Conservation (phyloP, 2,113 vertebrate genomes). For the Orcinus orca region DNA sequence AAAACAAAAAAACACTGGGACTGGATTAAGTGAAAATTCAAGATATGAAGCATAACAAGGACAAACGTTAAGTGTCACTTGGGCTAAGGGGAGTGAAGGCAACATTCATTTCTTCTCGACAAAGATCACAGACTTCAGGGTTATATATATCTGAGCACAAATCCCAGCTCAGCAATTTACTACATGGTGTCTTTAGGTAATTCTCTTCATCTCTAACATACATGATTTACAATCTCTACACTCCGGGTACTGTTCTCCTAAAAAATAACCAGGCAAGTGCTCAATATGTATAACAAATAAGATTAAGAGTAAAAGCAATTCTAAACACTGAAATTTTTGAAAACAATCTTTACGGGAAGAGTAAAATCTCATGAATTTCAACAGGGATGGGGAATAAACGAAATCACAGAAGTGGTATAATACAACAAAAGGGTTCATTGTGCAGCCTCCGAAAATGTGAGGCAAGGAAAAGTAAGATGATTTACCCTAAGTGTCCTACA, state of each 20-base stretch:
- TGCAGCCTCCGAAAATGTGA: not conserved
- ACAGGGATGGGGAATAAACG: not conserved
- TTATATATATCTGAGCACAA: not conserved
- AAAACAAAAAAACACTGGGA: not conserved
- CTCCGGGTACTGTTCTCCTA: not conserved
- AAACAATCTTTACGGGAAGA: not conserved
- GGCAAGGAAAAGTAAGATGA: not conserved
- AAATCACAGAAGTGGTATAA: not conserved
- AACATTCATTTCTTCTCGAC: not conserved
- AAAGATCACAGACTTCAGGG: not conserved
- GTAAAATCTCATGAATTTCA: not conserved
- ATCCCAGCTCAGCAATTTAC: not conserved
- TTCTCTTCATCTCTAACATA: not conserved
- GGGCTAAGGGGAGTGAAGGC: not conserved
- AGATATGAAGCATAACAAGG: not conserved
- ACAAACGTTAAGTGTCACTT: not conserved
- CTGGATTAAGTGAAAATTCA: not conserved
- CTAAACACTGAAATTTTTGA: not conserved
- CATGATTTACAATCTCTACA: not conserved
- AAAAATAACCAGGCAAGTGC: not conserved
- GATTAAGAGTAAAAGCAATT: conserved; percentile 23
- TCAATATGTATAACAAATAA: not conserved
- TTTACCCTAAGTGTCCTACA: not conserved
- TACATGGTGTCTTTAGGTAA: not conserved
- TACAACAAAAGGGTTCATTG: not conserved